Evolutionary conservation across 1,140 invertebrate genomes (phyloP), one percentile per base, ranked within the genome.

Genomic region (Branchinecta lindahli): DNA sequence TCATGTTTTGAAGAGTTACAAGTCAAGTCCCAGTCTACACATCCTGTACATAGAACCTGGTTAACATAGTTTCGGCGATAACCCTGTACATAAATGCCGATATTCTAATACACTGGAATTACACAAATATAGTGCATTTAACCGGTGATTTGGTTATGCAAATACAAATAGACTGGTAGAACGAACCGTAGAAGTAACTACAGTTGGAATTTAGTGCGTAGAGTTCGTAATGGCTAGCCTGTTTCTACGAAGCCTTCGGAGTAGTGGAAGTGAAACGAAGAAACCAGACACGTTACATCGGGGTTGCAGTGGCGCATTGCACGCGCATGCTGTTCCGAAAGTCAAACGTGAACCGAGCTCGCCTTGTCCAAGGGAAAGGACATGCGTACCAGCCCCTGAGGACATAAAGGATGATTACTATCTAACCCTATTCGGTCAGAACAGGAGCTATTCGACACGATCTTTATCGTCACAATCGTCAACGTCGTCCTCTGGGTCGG

Each of bases 381-480:
- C 67, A 33, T 71, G 69, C 45, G 18, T 6, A 20, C 52, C 12
- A 61, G 2, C 52, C 18, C 12, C 12, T 61, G 52, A 61, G 52
- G 33, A 33, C 33, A 33, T 33, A 33, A 61, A 61, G 18, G 52
- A 61, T 15, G 52, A 61, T 20, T 61, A 61, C 18, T 61, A 61
- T 20, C 52, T 15, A 61, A 20, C 18, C 12, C 52, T 61, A 20
- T 61, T 61, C 18, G 52, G 52, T 12, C 52, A 61, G 1, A 65
- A 44, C 44, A 44, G 66, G 47, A 67, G 61, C 3, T 67, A 45
- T 67, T 70, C 70, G 52, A 69, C 65, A n/a, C 52, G 71, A 8
- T 72, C 71, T 12, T 68, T 69, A 15, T 72, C 71, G 15, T 72
- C 71, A 18, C 66, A 61, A 20, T 71, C 71, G 8, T 71, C 70